Evolutionary conservation across 2,113 vertebrate species (phyloP), one percentile per base, ranked within the genome.

Genomic region (Hypocryptadius cinnamomeus): DNA sequence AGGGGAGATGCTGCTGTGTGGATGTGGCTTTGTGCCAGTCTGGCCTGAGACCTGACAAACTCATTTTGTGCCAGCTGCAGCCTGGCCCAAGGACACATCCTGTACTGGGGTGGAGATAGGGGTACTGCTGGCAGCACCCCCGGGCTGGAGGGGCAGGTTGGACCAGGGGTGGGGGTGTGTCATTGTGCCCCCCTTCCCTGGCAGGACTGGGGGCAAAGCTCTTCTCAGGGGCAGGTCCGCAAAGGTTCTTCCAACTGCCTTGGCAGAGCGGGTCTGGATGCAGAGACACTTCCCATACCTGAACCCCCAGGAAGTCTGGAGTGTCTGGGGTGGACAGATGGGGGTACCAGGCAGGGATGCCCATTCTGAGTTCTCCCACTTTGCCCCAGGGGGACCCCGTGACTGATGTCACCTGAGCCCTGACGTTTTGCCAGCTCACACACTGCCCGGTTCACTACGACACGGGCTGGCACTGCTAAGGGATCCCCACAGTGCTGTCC

Each of bases 391-490:
- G 54, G 15, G 8, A 81, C 35, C 35, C 48, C 0, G 5, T 1
- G 2, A 66, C 66, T 1, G 0, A 42, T 21, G 30, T 78, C 40
- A 42, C 47, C 79, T 42, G 42, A 85, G 39, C 79, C n/a, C 42
- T 89, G 76, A 85, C 0, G 0, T 60, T 7, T 12, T 47, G 30
- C 3, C 21, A 5, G 45, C 59, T 73, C 1, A 0, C 28, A 23
- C 28, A 11, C 71, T 5, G 8, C 42, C 10, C 1, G 0, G 30
- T 65, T 88, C 0, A 0, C 71, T 25, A 39, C 0, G 1, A 28
- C 70, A 1, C 28, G 40, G 40, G 54, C 68, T 82, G 69, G 45
- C 39, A 28, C 76, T 86, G 68, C 86, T 2, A 1, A 74, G 81
- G 66, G 51, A 70, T 39, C 19, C 39, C 37, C 1, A 7, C 63